phyloP scores from a whole-genome alignment of 2,888 invertebrate species.

The Amiota minor region DNA sequence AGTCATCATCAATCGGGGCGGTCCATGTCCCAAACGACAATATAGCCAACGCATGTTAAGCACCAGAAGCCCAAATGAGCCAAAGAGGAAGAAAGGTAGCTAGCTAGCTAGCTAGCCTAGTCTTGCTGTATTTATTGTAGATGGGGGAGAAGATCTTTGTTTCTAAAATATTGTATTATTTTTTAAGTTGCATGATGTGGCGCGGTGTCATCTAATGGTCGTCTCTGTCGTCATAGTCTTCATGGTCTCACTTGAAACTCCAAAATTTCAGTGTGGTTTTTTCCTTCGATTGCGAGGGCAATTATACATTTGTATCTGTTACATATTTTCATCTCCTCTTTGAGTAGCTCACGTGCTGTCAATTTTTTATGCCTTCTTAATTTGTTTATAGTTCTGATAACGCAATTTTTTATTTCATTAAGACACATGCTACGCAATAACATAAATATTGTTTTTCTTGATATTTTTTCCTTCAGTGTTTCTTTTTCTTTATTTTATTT shows the following conservation, averaged over 20 bases:
- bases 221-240: conserved; percentile 27
- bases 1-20: conserved; percentile 18
- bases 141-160: conserved; percentile 44
- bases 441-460: background rate
- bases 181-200: conserved; percentile 46
- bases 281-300: background rate
- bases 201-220: conserved; percentile 65
- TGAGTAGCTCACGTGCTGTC: conserved; percentile 20
- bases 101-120: background rate
- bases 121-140: conserved; percentile 28
- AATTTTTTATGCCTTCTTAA: conserved; percentile 44
- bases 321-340: conserved; percentile 36
- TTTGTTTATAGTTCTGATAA: conserved; percentile 65
- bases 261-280: conserved; percentile 12
- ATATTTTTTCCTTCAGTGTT: background rate
- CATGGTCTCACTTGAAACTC: conserved; percentile 58
- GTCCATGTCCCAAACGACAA: background rate
- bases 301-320: conserved; percentile 46
- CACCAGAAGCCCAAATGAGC: no score
- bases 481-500: conserved; percentile 3
- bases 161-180: conserved; percentile 66
- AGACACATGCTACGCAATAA: conserved; percentile 16
- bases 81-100: background rate
- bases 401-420: conserved; percentile 60
- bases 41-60: no score